Conservation (phyloP, 1,140 invertebrate genomes). For the Thrips palmi region DNA sequence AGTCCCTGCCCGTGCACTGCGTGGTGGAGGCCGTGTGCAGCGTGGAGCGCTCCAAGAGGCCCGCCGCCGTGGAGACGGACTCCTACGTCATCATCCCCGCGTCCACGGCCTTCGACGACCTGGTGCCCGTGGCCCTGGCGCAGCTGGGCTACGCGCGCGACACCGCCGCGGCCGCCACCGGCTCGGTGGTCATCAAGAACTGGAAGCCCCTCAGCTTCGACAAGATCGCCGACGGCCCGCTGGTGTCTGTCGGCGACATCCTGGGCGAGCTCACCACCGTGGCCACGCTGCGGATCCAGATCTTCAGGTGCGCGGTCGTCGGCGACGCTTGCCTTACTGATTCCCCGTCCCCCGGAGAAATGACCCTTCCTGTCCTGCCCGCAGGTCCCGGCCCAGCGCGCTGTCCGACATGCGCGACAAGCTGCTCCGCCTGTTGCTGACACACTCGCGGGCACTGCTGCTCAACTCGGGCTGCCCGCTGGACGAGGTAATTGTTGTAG, state of each 20-base stretch:
- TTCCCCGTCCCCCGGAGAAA: too few species aligned
- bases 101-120: constrained; percentile 67
- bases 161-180: constrained; percentile 54
- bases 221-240: constrained; percentile 66
- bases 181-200: constrained; percentile 77
- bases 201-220: constrained; percentile 85
- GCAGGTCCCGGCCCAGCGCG: constrained; percentile 44
- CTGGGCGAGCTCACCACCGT: constrained; percentile 79
- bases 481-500: constrained; percentile 67
- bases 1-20: constrained; percentile 67
- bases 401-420: constrained; percentile 84
- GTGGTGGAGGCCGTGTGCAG: constrained; percentile 57
- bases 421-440: constrained; percentile 64
- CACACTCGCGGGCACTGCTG: constrained; percentile 71
- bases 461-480: constrained; percentile 77
- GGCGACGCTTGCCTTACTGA: too few species aligned
- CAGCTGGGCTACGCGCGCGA: constrained; percentile 61
- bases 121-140: constrained; percentile 57
- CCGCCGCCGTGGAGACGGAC: constrained; percentile 63
- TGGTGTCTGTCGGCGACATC: constrained; percentile 79
- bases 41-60: constrained; percentile 29
- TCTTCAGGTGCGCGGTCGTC: constrained; percentile 47
- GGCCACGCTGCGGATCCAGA: constrained; percentile 73
- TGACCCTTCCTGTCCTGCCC: too few species aligned
- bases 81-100: constrained; percentile 85